A percentile compares a stretch with the other conserved stretches of the same genome.
These are phyloP conservation scores for Bradypus variegatus DNA, from an alignment of 2,797 vertebrate genomes.

Conservation along the genomic window DNA sequence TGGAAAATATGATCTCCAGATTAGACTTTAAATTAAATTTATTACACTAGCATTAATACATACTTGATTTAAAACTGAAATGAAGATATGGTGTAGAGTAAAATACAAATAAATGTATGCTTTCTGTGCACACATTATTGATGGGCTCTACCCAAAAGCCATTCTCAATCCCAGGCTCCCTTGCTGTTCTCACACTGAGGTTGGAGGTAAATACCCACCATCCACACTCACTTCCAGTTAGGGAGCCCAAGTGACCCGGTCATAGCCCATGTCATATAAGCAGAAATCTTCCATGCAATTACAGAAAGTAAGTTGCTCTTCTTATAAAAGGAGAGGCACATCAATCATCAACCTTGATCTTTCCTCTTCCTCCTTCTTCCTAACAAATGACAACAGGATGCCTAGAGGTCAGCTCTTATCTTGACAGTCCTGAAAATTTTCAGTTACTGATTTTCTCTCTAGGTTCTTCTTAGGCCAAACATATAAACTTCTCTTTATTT, in stretches of 20 bases:
- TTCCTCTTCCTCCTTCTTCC: not conserved
- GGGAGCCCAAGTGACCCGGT: not conserved
- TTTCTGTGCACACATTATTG: no score
- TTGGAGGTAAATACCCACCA: not conserved
- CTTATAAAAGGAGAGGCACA: not conserved
- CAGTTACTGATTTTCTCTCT: not conserved
- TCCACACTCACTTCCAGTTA: not conserved
- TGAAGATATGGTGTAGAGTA: not conserved
- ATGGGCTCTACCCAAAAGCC: not conserved
- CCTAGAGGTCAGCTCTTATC: not conserved
- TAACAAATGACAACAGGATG: not conserved
- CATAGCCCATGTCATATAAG: not conserved
- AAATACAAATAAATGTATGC: not conserved
- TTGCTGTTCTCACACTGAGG: not conserved
- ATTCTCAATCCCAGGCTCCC: not conserved
- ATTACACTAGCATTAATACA: not conserved
- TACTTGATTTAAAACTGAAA: not conserved
- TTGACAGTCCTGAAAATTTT: not conserved
- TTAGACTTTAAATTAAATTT: not conserved
- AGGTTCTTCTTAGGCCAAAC: not conserved
- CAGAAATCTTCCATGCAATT: not conserved
- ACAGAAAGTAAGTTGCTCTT: not conserved
- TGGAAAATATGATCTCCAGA: not conserved
- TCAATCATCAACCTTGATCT: not conserved
- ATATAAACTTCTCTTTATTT: not conserved